Evolutionary conservation across 2,113 vertebrate species (phyloP).

Genomic region (Gallinago media): DNA sequence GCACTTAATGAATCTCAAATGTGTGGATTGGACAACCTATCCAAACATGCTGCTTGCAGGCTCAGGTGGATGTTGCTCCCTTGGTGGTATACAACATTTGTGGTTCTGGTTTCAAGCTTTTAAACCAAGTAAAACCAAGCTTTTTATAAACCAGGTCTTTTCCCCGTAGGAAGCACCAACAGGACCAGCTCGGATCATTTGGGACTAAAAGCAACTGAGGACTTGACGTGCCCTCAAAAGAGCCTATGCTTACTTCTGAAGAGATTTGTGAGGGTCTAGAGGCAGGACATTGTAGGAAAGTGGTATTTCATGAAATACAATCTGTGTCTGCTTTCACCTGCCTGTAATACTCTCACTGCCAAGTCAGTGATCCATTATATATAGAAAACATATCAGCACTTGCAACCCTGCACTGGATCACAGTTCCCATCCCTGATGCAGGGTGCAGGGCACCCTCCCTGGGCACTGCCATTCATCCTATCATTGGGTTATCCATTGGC

Average conservation of each 20-base stretch:
- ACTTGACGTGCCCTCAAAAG: not conserved
- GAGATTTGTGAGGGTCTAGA: not conserved
- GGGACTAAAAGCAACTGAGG: not conserved
- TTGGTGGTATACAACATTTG: not conserved
- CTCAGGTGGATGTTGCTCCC: not conserved
- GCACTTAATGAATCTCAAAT: not conserved
- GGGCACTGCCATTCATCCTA: not conserved
- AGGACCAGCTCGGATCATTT: not conserved
- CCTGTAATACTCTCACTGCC: not conserved
- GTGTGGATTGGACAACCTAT: not conserved
- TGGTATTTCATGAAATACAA: not conserved
- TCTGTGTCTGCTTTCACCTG: not conserved
- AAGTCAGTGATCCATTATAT: not conserved
- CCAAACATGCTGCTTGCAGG: not conserved
- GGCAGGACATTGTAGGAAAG: not conserved
- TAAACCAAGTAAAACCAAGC: not conserved
- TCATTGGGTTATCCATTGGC: not conserved
- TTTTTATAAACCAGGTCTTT: not conserved
- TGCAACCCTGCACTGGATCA: not conserved
- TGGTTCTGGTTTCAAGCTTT: not conserved
- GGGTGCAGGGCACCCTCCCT: not conserved
- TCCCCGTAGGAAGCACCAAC: not conserved
- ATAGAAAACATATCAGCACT: accelerated
- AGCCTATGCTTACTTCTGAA: not conserved
- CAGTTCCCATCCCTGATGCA: not conserved